Conservation (phyloP, 2,888 invertebrate species). For the Sinohyriopsis cumingii region DNA sequence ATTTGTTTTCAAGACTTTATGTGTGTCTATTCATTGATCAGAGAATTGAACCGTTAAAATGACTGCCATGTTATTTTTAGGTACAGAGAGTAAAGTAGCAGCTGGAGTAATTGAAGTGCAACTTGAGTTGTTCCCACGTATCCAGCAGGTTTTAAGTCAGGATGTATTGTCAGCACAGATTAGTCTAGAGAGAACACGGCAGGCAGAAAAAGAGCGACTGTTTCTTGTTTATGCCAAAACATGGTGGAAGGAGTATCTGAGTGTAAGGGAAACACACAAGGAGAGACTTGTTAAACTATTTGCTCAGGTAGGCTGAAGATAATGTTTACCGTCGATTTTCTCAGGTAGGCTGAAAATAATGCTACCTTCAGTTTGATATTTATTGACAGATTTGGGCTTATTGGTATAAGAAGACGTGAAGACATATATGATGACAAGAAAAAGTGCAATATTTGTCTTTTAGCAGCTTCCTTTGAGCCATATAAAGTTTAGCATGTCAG, state of each 20-base stretch:
- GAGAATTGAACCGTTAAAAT: too few relatives aligned
- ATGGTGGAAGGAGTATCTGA: slow-evolving; percentile 72
- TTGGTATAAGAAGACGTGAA: too few relatives aligned
- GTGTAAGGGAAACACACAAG: slow-evolving; percentile 66
- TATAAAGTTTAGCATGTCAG: too few relatives aligned
- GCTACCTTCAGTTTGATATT: background rate
- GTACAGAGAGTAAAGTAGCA: slow-evolving; percentile 66
- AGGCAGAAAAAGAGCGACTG: slow-evolving; percentile 69
- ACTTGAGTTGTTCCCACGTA: slow-evolving; percentile 66
- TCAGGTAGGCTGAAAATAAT: slow-evolving; percentile 48
- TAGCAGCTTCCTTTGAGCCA: too few relatives aligned
- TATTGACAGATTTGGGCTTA: too few relatives aligned
- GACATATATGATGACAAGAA: too few relatives aligned
- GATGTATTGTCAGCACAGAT: slow-evolving; percentile 66
- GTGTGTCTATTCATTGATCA: too few relatives aligned
- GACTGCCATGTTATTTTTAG: slow-evolving; percentile 32
- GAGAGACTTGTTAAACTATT: slow-evolving; percentile 72
- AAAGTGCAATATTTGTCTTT: too few relatives aligned
- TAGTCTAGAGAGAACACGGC: slow-evolving; percentile 63
- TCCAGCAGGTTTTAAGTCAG: slow-evolving; percentile 50
- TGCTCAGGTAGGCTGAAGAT: slow-evolving; percentile 62
- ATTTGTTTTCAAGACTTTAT: too few relatives aligned
- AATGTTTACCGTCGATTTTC: slow-evolving; percentile 20
- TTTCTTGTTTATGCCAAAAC: slow-evolving; percentile 72
- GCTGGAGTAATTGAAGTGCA: slow-evolving; percentile 69